Conservation (phyloP, 2,888 invertebrate genomes). For the Homarus gammarus region DNA sequence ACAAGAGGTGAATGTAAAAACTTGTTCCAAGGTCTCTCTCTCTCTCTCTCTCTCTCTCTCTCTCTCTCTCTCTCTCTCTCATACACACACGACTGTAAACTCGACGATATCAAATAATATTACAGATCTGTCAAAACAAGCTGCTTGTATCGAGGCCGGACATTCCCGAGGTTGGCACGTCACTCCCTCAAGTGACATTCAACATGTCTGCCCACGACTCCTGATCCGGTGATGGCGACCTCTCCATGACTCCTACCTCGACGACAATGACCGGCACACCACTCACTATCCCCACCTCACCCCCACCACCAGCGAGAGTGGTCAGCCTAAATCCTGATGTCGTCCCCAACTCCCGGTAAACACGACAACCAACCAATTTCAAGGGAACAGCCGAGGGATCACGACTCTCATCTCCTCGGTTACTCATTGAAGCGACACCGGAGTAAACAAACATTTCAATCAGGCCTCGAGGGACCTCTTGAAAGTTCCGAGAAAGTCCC, state of each 20-base stretch:
- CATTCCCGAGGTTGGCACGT: not conserved
- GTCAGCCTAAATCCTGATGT: not conserved
- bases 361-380: constrained; percentile 27
- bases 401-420: constrained; percentile 9
- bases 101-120: not conserved
- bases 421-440: constrained; percentile 21
- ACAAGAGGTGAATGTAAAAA: not conserved
- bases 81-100: not conserved
- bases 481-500: not conserved
- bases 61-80: not conserved
- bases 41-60: not conserved
- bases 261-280: not conserved
- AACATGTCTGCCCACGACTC: not conserved
- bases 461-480: not conserved
- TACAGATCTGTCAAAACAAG: not conserved
- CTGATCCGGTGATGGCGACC: no score
- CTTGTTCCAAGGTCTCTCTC: no score
- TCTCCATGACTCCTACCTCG: not conserved
- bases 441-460: constrained; percentile 42
- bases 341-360: constrained; percentile 9
- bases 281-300: not conserved
- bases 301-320: not conserved
- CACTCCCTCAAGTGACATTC: not conserved
- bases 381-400: constrained; percentile 28
- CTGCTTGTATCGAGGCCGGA: constrained; percentile 7